A percentile compares a stretch with the other conserved stretches of the same genome.
Conservation (phyloP, 2,797 vertebrate genomes). For the Malacoctenus gilli region DNA sequence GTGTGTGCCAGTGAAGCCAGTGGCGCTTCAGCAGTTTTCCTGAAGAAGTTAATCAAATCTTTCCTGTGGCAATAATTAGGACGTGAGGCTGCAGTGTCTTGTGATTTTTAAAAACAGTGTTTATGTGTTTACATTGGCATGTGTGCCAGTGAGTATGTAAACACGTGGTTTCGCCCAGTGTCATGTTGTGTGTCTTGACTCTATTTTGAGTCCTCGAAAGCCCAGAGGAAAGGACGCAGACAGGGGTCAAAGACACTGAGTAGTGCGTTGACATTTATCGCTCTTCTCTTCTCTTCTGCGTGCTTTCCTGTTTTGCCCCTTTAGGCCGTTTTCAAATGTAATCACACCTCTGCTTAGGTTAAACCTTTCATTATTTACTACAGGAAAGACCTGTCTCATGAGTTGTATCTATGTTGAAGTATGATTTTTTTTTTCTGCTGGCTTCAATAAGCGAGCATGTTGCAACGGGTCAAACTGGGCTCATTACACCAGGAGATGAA, state of each 20-base stretch:
- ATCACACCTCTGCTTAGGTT: too few species aligned
- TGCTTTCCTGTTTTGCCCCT: too few species aligned
- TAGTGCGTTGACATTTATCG: constrained; percentile 74
- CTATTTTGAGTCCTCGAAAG: constrained; percentile 72
- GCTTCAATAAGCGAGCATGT: neutral
- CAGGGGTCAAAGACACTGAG: constrained; percentile 71
- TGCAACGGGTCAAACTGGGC: too few species aligned
- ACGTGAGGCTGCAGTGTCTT: neutral
- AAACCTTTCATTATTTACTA: too few species aligned
- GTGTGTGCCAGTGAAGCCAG: too few species aligned
- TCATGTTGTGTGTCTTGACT: constrained; percentile 64
- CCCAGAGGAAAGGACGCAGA: constrained; percentile 60
- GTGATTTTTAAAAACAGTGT: neutral
- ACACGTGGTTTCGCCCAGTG: constrained; percentile 41
- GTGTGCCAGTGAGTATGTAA: constrained; percentile 17
- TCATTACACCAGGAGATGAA: too few species aligned
- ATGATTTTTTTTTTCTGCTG: neutral
- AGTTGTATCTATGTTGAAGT: too few species aligned
- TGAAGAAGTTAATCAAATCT: too few species aligned
- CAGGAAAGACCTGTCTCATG: neutral
- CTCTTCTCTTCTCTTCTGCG: constrained; percentile 4
- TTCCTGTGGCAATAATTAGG: neutral
- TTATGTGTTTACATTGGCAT: constrained; percentile 9
- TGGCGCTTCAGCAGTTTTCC: too few species aligned
- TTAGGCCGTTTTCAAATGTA: constrained; percentile 5